Conservation (phyloP, 2,797 vertebrate genomes). For the Sternotherus odoratus region DNA sequence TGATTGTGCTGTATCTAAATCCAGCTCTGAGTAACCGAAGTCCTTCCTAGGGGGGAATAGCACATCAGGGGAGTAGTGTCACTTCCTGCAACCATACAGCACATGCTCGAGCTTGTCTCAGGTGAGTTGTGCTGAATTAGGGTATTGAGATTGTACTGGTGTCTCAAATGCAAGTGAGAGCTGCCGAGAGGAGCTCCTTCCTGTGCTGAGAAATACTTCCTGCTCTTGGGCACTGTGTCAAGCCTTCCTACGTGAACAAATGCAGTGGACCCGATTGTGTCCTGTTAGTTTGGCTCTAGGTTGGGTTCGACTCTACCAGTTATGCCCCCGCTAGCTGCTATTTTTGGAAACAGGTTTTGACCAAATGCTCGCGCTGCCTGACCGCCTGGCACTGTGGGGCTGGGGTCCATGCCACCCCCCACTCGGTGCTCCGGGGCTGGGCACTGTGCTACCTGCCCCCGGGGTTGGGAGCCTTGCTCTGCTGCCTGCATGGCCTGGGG, state of each 20-base stretch:
- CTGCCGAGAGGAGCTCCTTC: not conserved
- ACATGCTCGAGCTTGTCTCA: not conserved
- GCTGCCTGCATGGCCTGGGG: too few relatives aligned
- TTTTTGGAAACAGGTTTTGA: not conserved
- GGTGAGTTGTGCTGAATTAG: not conserved
- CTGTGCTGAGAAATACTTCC: not conserved
- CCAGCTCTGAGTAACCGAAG: conserved; percentile 20
- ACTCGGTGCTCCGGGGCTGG: too few relatives aligned
- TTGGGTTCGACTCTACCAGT: not conserved
- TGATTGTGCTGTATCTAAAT: not conserved
- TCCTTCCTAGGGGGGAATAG: conserved; percentile 27
- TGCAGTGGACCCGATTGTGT: not conserved
- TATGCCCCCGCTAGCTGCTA: not conserved
- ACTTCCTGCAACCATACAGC: not conserved
- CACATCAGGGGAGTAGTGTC: not conserved
- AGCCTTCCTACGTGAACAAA: not conserved
- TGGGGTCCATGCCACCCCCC: too few relatives aligned
- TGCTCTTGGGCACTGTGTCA: not conserved
- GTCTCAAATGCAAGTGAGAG: not conserved
- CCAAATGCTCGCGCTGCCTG: not conserved
- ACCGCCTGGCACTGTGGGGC: too few relatives aligned
- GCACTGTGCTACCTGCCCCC: too few relatives aligned
- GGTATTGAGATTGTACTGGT: not conserved
- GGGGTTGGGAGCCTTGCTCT: too few relatives aligned
- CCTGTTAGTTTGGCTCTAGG: rapidly evolving